Conservation (phyloP, 2,113 vertebrate species). For the Dascyllus trimaculatus region DNA sequence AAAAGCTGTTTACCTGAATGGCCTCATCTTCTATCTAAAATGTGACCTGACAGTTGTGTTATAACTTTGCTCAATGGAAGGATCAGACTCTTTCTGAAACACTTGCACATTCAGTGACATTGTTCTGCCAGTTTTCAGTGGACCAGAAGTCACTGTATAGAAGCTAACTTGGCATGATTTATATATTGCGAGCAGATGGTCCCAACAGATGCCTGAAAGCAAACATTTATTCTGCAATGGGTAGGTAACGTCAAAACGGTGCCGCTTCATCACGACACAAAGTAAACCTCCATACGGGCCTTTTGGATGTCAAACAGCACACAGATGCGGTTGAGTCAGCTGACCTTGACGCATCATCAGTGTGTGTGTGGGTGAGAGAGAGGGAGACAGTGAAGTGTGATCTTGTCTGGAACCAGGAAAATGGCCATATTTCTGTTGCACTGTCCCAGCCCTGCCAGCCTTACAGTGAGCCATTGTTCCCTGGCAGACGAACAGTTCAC, state of each 20-base stretch:
- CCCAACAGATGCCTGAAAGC: conserved; percentile 56
- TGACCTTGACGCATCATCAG: conserved; percentile 50
- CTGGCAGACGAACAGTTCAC: conserved; percentile 23
- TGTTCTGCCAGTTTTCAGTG: conserved; percentile 15
- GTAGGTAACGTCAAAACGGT: conserved; percentile 35
- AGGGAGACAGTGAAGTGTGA: conserved; percentile 25
- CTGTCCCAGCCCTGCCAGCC: conserved; percentile 20
- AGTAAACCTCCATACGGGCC: conserved; percentile 22
- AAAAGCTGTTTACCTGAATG: not conserved
- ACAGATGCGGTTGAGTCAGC: conserved; percentile 31
- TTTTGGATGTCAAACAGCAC: conserved; percentile 47
- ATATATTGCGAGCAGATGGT: conserved; percentile 49
- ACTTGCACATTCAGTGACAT: conserved; percentile 2
- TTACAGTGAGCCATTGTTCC: conserved; percentile 62
- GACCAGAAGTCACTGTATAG: conserved; percentile 20
- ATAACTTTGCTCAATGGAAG: not conserved
- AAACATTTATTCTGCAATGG: conserved; percentile 36
- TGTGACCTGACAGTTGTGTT: not conserved
- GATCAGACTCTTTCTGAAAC: conserved; percentile 17
- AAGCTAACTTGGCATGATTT: conserved; percentile 36
- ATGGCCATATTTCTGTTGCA: conserved; percentile 42
- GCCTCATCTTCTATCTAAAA: not conserved
- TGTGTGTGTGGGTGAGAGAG: conserved; percentile 10
- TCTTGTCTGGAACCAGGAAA: conserved; percentile 50
- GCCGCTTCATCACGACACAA: conserved; percentile 27